Conservation (phyloP, 2,113 vertebrate genomes). For the Chrysochloris asiatica region DNA sequence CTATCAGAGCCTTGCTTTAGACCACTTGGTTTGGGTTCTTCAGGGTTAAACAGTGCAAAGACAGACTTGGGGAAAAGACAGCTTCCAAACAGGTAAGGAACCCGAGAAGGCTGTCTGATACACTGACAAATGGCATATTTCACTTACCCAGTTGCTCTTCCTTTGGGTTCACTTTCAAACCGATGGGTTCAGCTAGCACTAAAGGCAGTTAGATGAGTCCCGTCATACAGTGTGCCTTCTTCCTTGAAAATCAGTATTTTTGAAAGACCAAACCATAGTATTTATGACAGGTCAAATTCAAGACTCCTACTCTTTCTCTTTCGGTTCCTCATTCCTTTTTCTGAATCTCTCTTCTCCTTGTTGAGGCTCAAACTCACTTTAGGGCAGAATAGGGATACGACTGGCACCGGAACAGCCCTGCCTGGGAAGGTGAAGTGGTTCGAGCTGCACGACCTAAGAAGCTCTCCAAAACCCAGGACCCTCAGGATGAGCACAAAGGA, state of each 20-base stretch:
- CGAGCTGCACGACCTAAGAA: background rate
- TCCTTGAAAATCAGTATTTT: background rate
- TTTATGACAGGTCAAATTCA: background rate
- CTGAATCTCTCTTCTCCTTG: background rate
- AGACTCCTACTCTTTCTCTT: background rate
- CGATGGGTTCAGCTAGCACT: background rate
- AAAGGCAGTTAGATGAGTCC: background rate
- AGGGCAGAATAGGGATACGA: background rate
- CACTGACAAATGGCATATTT: too few relatives aligned
- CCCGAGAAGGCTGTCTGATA: too few relatives aligned
- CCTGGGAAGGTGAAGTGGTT: background rate
- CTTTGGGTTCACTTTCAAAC: too few relatives aligned
- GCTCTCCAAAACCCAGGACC: background rate
- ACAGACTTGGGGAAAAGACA: too few relatives aligned
- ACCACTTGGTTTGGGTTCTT: too few relatives aligned
- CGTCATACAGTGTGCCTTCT: background rate
- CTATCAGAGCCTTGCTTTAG: too few relatives aligned
- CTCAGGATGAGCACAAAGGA: background rate
- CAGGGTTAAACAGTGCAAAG: too few relatives aligned
- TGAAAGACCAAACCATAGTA: background rate
- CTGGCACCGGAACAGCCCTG: background rate
- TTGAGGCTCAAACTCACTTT: background rate
- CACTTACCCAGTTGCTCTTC: background rate
- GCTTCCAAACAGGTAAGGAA: too few relatives aligned
- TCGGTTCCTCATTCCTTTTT: background rate